These are phyloP conservation scores for Listronotus bonariensis DNA, from an alignment of 1,140 invertebrate genomes.

Conservation along the genomic window DNA sequence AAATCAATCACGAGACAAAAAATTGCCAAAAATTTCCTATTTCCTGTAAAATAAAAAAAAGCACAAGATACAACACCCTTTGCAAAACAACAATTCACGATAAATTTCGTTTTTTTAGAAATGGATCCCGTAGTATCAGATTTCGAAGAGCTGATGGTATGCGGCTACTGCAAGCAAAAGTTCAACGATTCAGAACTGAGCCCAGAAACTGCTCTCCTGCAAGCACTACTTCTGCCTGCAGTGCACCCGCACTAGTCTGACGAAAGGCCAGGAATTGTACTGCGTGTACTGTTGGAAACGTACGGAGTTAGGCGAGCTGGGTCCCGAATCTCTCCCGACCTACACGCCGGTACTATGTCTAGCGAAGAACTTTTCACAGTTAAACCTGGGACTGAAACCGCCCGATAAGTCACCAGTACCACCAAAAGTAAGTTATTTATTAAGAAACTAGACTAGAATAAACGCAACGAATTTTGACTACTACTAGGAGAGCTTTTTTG, in stretches of 20 bases:
- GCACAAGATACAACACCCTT: too few relatives aligned
- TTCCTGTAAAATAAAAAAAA: too few relatives aligned
- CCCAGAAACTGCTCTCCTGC: conserved; percentile 75
- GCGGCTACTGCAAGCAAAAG: conserved; percentile 45
- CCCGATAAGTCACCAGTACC: conserved; percentile 49
- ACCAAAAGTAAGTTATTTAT: conserved; percentile 22
- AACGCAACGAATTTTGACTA: too few relatives aligned
- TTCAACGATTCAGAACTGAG: conserved; percentile 63
- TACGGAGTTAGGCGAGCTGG: conserved; percentile 64
- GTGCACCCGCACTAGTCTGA: conserved; percentile 69
- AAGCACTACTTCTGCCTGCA: conserved; percentile 77
- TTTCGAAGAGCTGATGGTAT: conserved; percentile 43
- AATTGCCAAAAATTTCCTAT: too few relatives aligned
- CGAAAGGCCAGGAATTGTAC: conserved; percentile 66
- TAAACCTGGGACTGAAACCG: conserved; percentile 59
- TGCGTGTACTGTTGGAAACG: conserved; percentile 73
- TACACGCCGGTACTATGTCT: conserved; percentile 67
- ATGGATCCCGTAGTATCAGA: conserved; percentile 66
- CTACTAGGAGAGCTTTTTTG: too few relatives aligned
- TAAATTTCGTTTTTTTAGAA: conserved; percentile 42
- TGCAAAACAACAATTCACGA: too few relatives aligned
- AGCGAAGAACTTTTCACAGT: conserved; percentile 63
- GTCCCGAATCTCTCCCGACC: conserved; percentile 68
- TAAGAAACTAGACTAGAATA: too few relatives aligned
- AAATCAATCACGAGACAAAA: too few relatives aligned